Base-by-base conservation (phyloP, 2,888 invertebrate genomes). In the Noctuana brunneofusca region DNA sequence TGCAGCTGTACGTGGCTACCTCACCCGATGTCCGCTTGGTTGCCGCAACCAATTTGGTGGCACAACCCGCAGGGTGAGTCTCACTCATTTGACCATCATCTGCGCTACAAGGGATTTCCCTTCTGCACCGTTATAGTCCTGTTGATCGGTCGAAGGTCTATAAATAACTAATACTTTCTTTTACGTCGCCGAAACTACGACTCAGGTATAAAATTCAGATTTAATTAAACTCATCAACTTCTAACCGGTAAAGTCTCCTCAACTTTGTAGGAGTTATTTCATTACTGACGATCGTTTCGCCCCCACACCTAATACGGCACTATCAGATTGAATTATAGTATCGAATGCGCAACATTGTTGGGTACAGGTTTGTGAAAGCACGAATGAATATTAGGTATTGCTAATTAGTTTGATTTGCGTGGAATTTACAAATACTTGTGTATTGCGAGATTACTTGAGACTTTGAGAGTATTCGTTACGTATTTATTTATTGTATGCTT, bases 291-390 rank as follows among this genome's bases (percentile, higher is more conserved):
- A 46, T 18, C 16, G 46, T 46, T 20, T 46, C 22, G 46, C 46
- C 22, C 20, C 46, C 18, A 18, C 18, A 46, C 46, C 30, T 27
- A 50, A 50, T 11, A 46, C 4, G 46, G 46, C 18, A 5, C 11
- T 46, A 20, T 46, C 46, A 22, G 46, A 46, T 46, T 46, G 20
- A 46, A 46, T 16, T 20, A 16, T 5, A 18, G 43, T 20, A 20
- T 46, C 46, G 46, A 46, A 46, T 46, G 41, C 14, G 46, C 46
- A 46, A 46, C 46, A 46, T 46, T 24, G 46, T 46, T 46, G 8
- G 18, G 41, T 12, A 32, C 32, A 32, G 32, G 32, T 32, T 32
- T 32, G 12, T 32, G 32, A 32, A 11, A 11, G 32, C 32, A 12
- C 32, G 32, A 32, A 12, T 35, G 35, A 35, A 35, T 35, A 35